These are phyloP conservation scores for Hycleus cichorii DNA, from an alignment of 1,140 invertebrate species.

Conservation along the genomic window DNA sequence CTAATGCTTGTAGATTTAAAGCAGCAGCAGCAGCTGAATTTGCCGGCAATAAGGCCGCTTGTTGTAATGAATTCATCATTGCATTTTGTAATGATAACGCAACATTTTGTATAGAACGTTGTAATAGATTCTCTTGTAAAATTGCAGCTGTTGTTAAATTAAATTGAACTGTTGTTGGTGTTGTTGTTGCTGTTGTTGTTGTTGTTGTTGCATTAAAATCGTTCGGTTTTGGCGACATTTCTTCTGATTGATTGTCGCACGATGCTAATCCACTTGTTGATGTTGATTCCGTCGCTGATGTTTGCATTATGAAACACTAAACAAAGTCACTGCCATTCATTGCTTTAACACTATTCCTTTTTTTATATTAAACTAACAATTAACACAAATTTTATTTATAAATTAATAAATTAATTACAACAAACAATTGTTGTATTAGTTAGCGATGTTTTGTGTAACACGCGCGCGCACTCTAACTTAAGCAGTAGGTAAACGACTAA, in stretches of 20 bases:
- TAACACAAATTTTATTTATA: too few relatives aligned
- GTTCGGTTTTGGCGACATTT: constrained; percentile 17
- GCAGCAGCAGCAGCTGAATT: constrained; percentile 72
- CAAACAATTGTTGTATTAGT: too few relatives aligned
- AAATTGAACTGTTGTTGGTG: constrained; percentile 19
- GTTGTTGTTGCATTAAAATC: constrained; percentile 3
- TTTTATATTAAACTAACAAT: too few relatives aligned
- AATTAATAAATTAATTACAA: too few relatives aligned
- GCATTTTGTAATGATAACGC: constrained; percentile 69
- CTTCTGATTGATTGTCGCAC: constrained; percentile 21
- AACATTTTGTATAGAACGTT: constrained; percentile 54
- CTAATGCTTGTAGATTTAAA: constrained; percentile 70
- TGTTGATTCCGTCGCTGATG: constrained; percentile 24
- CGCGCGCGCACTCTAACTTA: constrained; percentile 28
- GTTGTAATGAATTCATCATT: constrained; percentile 66
- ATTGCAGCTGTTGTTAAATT: constrained; percentile 39
- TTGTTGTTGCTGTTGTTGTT: constrained; percentile 2
- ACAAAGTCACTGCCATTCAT: too few relatives aligned
- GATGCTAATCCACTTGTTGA: constrained; percentile 17
- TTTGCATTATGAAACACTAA: constrained; percentile 25
- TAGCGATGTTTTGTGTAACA: constrained; percentile 4
- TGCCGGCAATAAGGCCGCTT: constrained; percentile 64
- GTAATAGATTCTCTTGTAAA: constrained; percentile 48
- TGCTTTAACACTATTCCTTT: too few relatives aligned
- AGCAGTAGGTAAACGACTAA: constrained; percentile 40